phyloP scores from a whole-genome alignment of 2,888 invertebrate species.

The Diarsia brunnea region DNA sequence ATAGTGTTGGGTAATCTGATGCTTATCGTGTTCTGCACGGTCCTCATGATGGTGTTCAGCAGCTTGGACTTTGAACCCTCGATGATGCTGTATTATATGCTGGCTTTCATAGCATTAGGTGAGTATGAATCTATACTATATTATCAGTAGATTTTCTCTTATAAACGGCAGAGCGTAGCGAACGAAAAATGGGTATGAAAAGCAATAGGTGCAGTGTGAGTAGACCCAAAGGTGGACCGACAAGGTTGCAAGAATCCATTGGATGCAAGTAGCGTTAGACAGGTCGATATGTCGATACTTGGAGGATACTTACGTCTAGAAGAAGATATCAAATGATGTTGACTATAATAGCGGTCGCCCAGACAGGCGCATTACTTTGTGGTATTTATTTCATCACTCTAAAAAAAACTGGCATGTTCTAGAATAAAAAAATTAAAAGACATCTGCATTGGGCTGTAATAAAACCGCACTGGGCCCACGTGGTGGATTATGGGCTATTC shows the following conservation, averaged over 20 bases:
- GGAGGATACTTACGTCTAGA: not conserved
- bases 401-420: too few relatives aligned
- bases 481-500: too few relatives aligned
- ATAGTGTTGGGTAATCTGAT: conserved; percentile 76
- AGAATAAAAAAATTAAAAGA: too few relatives aligned
- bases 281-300: not conserved
- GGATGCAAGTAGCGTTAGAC: not conserved
- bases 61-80: conserved; percentile 66
- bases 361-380: too few relatives aligned
- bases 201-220: not conserved
- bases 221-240: not conserved
- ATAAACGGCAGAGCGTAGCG: not conserved
- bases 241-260: not conserved
- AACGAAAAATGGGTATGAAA: not conserved
- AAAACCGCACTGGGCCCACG: too few relatives aligned
- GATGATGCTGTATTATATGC: conserved; percentile 72
- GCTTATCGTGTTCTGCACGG: conserved; percentile 81
- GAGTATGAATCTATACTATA: conserved; percentile 62
- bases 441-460: too few relatives aligned
- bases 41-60: conserved; percentile 77
- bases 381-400: too few relatives aligned
- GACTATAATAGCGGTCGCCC: not conserved
- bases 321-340: not conserved
- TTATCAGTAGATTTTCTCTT: not conserved
- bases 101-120: conserved; percentile 79